Evolutionary conservation across 1,140 invertebrate species (phyloP).

Genomic region (Archivesica marissinica): DNA sequence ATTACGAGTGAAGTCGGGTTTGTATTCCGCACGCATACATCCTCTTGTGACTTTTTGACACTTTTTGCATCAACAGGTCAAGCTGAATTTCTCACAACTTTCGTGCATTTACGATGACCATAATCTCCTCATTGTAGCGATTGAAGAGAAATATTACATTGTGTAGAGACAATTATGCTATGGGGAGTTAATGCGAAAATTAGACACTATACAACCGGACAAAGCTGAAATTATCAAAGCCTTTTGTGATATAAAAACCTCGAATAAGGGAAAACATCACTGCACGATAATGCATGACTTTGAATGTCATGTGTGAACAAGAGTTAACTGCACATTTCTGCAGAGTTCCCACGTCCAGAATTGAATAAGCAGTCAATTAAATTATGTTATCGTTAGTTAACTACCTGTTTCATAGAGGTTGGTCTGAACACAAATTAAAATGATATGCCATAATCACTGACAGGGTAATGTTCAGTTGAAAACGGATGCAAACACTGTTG

Average conservation of each 20-base stretch:
- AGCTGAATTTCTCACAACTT: constrained; percentile 58
- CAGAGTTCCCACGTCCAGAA: constrained; percentile 50
- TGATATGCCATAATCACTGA: not conserved
- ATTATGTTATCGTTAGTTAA: constrained; percentile 28
- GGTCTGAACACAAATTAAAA: not conserved
- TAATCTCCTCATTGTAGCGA: constrained; percentile 42
- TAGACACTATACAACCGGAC: constrained; percentile 55
- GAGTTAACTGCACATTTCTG: constrained; percentile 21
- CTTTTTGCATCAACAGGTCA: constrained; percentile 59
- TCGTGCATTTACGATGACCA: not conserved
- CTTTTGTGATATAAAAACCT: constrained; percentile 45
- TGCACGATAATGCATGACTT: constrained; percentile 31
- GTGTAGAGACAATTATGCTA: constrained; percentile 23
- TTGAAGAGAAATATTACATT: constrained; percentile 56
- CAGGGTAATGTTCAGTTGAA: not conserved
- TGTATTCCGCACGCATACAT: constrained; percentile 45
- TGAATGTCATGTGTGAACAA: constrained; percentile 22
- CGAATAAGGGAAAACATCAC: constrained; percentile 31
- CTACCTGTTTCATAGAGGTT: not conserved
- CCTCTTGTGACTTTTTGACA: constrained; percentile 48
- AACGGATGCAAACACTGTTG: not conserved
- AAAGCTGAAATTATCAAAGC: constrained; percentile 48
- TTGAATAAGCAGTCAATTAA: constrained; percentile 54
- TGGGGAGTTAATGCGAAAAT: constrained; percentile 60
- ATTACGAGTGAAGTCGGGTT: constrained; percentile 30